Evolutionary conservation across 2,888 invertebrate species (phyloP).

Genomic region (Stenurella melanura): DNA sequence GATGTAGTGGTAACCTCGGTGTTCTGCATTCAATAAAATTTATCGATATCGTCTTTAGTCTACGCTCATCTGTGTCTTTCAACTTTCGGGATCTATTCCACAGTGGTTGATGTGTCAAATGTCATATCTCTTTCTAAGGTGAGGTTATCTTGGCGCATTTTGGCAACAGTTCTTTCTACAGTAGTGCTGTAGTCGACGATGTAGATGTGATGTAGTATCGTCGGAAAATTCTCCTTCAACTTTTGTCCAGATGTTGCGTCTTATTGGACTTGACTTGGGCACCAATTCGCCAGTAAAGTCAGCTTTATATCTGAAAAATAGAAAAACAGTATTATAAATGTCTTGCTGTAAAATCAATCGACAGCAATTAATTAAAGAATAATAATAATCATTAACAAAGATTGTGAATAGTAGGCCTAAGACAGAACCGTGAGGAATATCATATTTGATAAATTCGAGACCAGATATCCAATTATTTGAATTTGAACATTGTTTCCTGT

Average conservation of each 20-base stretch:
- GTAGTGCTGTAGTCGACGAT: constrained; percentile 78
- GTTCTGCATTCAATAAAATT: constrained; percentile 79
- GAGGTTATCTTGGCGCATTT: constrained; percentile 80
- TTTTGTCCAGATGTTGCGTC: constrained; percentile 87
- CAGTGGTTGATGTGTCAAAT: constrained; percentile 79
- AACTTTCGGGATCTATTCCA: constrained; percentile 77
- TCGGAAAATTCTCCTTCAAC: constrained; percentile 83
- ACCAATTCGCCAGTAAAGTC: constrained; percentile 82
- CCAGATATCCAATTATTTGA: too few species aligned
- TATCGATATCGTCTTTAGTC: constrained; percentile 84
- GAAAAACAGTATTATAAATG: too few species aligned
- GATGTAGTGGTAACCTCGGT: constrained; percentile 78
- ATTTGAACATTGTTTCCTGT: too few species aligned
- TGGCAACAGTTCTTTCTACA: constrained; percentile 77
- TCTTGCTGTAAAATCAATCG: too few species aligned
- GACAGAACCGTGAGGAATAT: too few species aligned
- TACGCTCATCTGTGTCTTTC: constrained; percentile 81
- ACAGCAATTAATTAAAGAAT: too few species aligned
- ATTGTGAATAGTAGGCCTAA: too few species aligned
- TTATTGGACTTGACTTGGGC: constrained; percentile 80
- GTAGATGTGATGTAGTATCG: constrained; percentile 82
- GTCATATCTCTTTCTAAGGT: constrained; percentile 81
- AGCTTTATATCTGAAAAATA: constrained; percentile 78
- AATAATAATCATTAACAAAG: too few species aligned
- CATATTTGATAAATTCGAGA: too few species aligned